phyloP scores from a whole-genome alignment of 1,140 invertebrate genomes.

The Steinernema khuongi region DNA sequence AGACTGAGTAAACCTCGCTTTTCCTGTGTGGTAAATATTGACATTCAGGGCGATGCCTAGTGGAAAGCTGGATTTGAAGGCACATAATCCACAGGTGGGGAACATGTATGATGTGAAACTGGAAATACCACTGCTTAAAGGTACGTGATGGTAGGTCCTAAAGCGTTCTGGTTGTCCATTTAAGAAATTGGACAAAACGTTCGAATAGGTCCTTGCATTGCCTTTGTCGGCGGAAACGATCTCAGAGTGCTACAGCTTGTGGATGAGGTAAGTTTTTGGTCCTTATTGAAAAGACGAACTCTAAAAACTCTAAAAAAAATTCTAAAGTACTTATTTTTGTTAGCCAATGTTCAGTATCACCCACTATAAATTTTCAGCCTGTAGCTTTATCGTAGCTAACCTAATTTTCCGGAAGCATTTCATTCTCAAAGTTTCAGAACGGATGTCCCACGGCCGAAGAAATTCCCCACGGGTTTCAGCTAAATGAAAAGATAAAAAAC shows the following conservation, averaged over 20 bases:
- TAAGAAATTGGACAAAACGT: background rate
- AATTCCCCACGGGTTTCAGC: background rate
- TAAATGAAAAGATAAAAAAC: background rate
- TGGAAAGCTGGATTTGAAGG: background rate
- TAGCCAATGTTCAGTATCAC: no score
- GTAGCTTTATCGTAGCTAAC: no score
- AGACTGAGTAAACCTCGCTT: background rate
- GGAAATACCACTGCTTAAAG: background rate
- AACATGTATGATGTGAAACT: background rate
- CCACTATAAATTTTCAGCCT: no score
- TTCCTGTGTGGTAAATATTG: background rate
- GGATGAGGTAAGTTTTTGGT: slow-evolving; percentile 22
- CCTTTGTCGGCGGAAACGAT: slow-evolving; percentile 26
- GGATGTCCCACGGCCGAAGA: background rate
- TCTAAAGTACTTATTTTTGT: no score
- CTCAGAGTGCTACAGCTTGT: slow-evolving; percentile 7
- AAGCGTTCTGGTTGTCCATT: background rate
- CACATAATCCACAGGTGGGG: background rate
- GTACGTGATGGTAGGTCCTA: background rate
- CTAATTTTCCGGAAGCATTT: background rate
- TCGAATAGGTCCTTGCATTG: slow-evolving; percentile 20
- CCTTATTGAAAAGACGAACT: background rate
- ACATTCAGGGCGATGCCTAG: background rate
- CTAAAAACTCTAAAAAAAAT: slow-evolving; percentile 9
- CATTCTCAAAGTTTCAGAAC: background rate